phyloP scores from a whole-genome alignment of 2,797 vertebrate genomes.

The Menidia menidia region DNA sequence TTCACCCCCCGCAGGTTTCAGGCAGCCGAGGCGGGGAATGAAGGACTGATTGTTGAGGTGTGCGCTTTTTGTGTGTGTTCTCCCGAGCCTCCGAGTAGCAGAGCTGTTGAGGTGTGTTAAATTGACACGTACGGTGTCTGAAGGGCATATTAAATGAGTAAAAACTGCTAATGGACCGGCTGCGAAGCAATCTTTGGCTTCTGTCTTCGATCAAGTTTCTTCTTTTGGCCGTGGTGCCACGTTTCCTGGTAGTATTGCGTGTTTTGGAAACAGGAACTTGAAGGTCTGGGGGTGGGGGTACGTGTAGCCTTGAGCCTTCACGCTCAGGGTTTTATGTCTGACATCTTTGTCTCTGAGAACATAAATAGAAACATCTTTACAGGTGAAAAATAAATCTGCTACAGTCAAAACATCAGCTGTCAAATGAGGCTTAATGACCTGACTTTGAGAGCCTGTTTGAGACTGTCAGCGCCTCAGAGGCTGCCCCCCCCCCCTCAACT shows the following conservation, averaged over 20 bases:
- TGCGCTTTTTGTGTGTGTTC: not conserved
- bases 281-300: conserved; percentile 55
- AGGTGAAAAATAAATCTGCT: not conserved
- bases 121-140: conserved; percentile 21
- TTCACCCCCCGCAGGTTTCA: not conserved
- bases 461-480: too few species aligned
- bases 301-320: conserved; percentile 68
- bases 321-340: conserved; percentile 60
- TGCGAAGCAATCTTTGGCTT: conserved; percentile 30
- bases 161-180: conserved; percentile 36
- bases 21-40: not conserved
- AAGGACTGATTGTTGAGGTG: conserved; percentile 3
- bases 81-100: conserved; percentile 8
- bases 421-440: too few species aligned
- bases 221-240: conserved; percentile 60
- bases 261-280: conserved; percentile 77
- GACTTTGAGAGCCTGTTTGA: too few species aligned
- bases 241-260: conserved; percentile 73
- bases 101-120: conserved; percentile 21
- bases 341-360: conserved; percentile 21
- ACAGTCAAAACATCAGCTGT: not conserved
- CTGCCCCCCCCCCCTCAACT: conserved; percentile 38
- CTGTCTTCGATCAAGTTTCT: conserved; percentile 70
- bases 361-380: not conserved
- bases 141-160: conserved; percentile 28